These are phyloP conservation scores for Ursus arctos DNA, from an alignment of 2,113 vertebrate genomes.

Conservation along the genomic window DNA sequence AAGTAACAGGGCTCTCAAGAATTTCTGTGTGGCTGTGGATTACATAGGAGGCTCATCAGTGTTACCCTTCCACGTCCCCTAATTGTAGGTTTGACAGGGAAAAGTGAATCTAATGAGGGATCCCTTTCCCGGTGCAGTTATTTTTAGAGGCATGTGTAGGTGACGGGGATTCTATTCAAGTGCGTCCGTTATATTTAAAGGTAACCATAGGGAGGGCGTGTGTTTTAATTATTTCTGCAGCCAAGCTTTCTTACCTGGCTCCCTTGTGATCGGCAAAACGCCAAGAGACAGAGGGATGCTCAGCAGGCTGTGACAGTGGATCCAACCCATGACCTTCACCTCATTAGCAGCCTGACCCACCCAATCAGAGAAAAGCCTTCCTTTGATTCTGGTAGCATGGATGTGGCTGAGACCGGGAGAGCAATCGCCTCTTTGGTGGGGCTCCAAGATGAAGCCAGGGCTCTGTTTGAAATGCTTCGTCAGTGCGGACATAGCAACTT, in stretches of 20 bases:
- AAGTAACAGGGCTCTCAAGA: background rate
- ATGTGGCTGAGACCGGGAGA: background rate
- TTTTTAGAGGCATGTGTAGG: conserved; percentile 48
- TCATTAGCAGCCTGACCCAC: conserved; percentile 70
- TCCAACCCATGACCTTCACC: conserved; percentile 29
- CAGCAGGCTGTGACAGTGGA: background rate
- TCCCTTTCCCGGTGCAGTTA: background rate
- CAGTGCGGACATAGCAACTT: fast-evolving
- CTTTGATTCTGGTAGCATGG: conserved; percentile 57
- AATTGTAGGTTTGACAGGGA: conserved; percentile 9
- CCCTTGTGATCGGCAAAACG: conserved; percentile 50
- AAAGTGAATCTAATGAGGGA: background rate
- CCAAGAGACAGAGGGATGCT: background rate
- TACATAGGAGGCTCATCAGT: background rate
- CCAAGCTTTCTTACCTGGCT: background rate
- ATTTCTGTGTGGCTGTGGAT: background rate
- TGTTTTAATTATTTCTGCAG: conserved; percentile 7
- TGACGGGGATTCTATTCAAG: background rate
- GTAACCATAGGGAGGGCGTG: background rate
- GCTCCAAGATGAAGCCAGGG: background rate
- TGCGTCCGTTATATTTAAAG: background rate
- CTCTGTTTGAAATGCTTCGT: conserved; percentile 33
- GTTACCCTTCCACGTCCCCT: background rate
- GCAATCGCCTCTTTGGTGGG: background rate
- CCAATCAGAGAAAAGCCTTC: conserved; percentile 39